Evolutionary conservation across 2,888 invertebrate species (phyloP).

Genomic region (Andricus curvator): DNA sequence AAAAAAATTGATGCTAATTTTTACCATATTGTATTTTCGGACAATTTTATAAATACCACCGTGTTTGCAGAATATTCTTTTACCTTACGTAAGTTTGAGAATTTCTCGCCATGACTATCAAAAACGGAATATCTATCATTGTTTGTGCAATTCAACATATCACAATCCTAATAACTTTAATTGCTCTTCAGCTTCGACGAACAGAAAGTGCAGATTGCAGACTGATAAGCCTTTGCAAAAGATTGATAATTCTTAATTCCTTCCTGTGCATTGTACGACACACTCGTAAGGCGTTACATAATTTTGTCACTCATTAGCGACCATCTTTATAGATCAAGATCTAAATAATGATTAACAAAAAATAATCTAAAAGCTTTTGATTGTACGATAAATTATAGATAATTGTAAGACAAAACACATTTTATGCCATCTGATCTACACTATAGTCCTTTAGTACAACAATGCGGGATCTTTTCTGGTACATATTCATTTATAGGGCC

Average conservation of each 20-base stretch:
- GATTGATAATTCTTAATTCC: background rate
- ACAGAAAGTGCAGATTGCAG: background rate
- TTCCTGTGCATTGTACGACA: slow-evolving; percentile 1
- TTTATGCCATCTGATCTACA: background rate
- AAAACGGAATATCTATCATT: background rate
- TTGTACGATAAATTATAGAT: background rate
- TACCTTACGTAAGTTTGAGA: background rate
- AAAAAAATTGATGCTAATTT: background rate
- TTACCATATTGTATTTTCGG: background rate
- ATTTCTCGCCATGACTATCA: background rate
- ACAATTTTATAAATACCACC: background rate
- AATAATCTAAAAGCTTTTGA: background rate
- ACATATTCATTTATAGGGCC: background rate
- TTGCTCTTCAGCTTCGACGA: background rate
- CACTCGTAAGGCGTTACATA: background rate
- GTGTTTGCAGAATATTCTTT: background rate
- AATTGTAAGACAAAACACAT: background rate
- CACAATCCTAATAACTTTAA: background rate
- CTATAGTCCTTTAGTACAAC: background rate
- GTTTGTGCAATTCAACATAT: background rate
- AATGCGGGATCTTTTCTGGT: background rate
- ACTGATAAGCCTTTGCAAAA: background rate
- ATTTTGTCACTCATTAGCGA: background rate
- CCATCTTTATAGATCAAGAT: background rate
- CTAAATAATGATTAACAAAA: background rate